These are phyloP conservation scores for Drosophila pachea DNA, from an alignment of 1,140 invertebrate species.

Conservation along the genomic window DNA sequence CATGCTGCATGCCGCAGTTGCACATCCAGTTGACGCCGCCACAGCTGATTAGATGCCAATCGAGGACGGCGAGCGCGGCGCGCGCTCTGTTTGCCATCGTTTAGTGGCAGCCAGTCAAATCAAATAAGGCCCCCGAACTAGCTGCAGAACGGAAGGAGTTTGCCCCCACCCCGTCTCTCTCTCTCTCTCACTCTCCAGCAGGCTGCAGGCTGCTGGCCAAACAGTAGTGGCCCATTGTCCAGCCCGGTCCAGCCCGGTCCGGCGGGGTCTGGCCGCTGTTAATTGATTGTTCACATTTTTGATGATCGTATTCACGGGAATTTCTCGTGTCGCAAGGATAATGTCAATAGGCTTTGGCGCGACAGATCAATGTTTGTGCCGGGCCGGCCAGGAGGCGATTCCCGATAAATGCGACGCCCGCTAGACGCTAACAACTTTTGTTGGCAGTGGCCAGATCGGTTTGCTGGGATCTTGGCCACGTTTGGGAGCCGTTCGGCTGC, in stretches of 20 bases:
- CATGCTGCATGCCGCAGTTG: constrained; percentile 42
- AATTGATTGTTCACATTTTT: constrained; percentile 65
- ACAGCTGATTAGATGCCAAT: constrained; percentile 69
- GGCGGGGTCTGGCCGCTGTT: constrained; percentile 54
- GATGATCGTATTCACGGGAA: constrained; percentile 59
- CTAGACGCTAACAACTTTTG: not conserved
- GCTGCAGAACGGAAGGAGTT: not conserved
- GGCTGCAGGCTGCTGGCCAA: constrained; percentile 23
- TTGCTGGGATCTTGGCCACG: too few species aligned
- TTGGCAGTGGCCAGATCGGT: not conserved
- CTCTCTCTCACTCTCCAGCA: not conserved
- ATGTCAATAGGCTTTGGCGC: constrained; percentile 71
- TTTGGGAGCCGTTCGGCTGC: too few species aligned
- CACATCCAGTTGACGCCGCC: constrained; percentile 65
- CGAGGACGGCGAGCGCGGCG: constrained; percentile 50
- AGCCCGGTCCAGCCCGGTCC: constrained; percentile 44
- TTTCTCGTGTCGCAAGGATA: constrained; percentile 66
- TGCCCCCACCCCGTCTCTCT: not conserved
- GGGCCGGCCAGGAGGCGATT: constrained; percentile 39
- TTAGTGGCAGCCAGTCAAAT: constrained; percentile 67
- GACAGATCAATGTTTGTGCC: constrained; percentile 59
- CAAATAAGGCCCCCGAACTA: constrained; percentile 39
- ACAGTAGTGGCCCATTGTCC: constrained; percentile 72
- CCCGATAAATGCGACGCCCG: constrained; percentile 52
- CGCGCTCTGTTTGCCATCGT: constrained; percentile 69